phyloP scores from a whole-genome alignment of 2,888 invertebrate genomes.

The Aricia artaxerxes region DNA sequence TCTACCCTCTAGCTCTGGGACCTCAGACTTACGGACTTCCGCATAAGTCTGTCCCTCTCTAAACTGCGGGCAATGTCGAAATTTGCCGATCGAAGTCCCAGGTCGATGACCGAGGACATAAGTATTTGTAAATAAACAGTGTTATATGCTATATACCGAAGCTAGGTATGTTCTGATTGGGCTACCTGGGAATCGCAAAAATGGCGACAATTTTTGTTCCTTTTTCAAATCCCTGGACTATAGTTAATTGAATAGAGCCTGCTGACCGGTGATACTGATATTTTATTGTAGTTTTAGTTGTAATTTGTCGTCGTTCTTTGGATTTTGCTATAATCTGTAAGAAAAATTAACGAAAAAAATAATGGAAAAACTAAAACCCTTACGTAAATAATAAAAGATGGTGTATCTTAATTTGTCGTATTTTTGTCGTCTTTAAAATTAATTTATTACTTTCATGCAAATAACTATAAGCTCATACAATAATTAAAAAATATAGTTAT shows the following conservation, averaged over 20 bases:
- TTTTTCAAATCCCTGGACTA: conserved; percentile 1
- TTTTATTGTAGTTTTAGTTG: neutral
- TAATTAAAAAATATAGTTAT: no score
- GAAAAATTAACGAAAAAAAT: neutral
- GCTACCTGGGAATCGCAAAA: conserved; percentile 16
- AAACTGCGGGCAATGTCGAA: conserved; percentile 70
- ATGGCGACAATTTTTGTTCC: neutral
- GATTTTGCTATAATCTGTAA: neutral
- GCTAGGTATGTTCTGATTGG: conserved; percentile 35
- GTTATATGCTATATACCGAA: conserved; percentile 58
- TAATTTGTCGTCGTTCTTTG: neutral
- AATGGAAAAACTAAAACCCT: neutral
- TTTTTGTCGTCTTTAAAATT: no score
- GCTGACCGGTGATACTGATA: neutral
- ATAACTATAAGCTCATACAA: no score
- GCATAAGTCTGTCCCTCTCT: conserved; percentile 65
- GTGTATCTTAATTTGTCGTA: no score
- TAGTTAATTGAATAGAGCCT: neutral
- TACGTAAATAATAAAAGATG: no score
- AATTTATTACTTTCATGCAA: no score
- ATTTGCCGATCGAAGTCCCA: conserved; percentile 65
- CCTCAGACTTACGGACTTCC: conserved; percentile 55
- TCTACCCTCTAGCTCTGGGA: conserved; percentile 68
- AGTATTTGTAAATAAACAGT: conserved; percentile 79
- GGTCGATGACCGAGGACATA: conserved; percentile 72